Evolutionary conservation across 2,888 invertebrate genomes (phyloP), one percentile per base, ranked within the genome.

Genomic region (Drosophila mimetica): DNA sequence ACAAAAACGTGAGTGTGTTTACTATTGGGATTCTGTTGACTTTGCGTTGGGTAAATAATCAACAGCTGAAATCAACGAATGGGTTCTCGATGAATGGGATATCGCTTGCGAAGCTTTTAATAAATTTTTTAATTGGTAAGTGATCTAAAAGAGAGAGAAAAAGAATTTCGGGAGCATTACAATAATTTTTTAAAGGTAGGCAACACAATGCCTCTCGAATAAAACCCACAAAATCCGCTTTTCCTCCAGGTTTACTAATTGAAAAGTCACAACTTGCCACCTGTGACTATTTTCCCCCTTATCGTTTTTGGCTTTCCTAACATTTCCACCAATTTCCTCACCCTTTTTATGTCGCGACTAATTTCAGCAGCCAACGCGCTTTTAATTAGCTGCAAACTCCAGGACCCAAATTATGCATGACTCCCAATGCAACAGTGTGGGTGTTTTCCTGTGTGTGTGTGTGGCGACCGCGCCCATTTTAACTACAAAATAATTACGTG

Each of bases 401-500:
- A 30, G 74, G 70, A 72, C 77, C 86, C 76, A 76, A 84, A 81
- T 83, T 81, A 86, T 81, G 83, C 83, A 80, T 82, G 80, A 53
- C 64, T 71, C 41, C 34, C 60, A 16, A 7, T 70, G 50, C 58
- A 51, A 8, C 32, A 42, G 59, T 36, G 32, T 46, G 57, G 46
- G 73, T 32, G 54, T 42, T 16, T 41, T 41, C 13, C 42, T 37
- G 18, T 9, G 50, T 22, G 25, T 25, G 25, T 25, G 44, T 44
- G 14, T 9, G 42, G 60, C 36, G 22, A 64, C 58, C 76, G 64
- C 67, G 69, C 81, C 79, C 84, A 76, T 83, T 87, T 87, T 77
- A 86, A 86, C 77, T 84, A 74, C 73, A 80, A 83, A 89, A 89
- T 85, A 88, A 89, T 89, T 77, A 86, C 84, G 82, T 86, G 77